A percentile compares a stretch with the other conserved stretches of the same genome.
Evolutionary conservation across 2,888 invertebrate genomes (phyloP).

Genomic region (Drosophila kokeensis): DNA sequence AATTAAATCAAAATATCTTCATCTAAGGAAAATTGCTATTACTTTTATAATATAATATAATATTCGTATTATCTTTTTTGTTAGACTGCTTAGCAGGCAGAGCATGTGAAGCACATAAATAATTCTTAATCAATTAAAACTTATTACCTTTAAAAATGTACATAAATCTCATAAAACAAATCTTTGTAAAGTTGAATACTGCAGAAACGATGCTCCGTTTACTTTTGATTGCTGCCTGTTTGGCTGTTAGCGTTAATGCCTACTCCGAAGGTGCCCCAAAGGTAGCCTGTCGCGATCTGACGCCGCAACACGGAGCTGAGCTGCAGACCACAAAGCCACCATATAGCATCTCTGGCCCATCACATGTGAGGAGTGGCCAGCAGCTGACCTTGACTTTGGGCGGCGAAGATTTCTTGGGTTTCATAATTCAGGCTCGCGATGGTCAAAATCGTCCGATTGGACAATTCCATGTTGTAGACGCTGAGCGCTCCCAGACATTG

Average conservation of each 20-base stretch:
- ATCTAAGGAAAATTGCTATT: neutral
- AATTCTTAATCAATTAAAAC: neutral
- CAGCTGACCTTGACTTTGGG: slow-evolving; percentile 85
- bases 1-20: neutral
- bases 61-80: neutral
- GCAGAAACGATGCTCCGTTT: slow-evolving; percentile 75
- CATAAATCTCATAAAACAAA: neutral
- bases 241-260: slow-evolving; percentile 76
- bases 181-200: neutral
- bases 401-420: slow-evolving; percentile 87
- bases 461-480: slow-evolving; percentile 86
- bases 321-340: slow-evolving; percentile 87
- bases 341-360: slow-evolving; percentile 86
- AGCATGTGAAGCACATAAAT: neutral
- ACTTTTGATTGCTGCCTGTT: slow-evolving; percentile 67
- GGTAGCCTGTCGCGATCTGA: slow-evolving; percentile 88
- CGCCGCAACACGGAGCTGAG: slow-evolving; percentile 88
- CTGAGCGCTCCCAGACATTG: slow-evolving; percentile 84
- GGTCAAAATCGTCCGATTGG: slow-evolving; percentile 88
- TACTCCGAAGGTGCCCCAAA: slow-evolving; percentile 89
- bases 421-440: slow-evolving; percentile 88
- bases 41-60: neutral
- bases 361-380: slow-evolving; percentile 84
- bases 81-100: neutral
- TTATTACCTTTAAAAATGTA: neutral